Base-by-base conservation (phyloP, 1,140 invertebrate species). In the Pectinophora gossypiella region DNA sequence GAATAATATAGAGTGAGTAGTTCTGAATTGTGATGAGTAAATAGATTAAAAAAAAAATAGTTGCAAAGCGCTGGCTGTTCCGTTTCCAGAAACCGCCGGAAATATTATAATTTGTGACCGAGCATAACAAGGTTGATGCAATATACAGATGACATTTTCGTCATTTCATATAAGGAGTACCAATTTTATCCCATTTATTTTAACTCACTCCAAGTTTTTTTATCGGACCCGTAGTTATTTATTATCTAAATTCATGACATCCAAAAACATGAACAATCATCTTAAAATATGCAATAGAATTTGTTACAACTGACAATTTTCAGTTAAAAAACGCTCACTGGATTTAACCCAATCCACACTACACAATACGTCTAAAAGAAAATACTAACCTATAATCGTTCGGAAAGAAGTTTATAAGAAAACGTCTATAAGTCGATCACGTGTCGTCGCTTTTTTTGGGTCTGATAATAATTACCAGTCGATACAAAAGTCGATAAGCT, bases 351-450 rank as follows among this genome's bases (percentile, higher is more conserved):
- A 45, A 48, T 64, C 61, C 58, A 61, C 54, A 61, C 60, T 56
- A 61, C 58, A 70, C 64, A 69, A 65, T 60, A 68, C 56, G 59
- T 72, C 73, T 64, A 73, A 80, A 72, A 72, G 59, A 71, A 61
- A 72, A 65, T 46, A n/a, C 53, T 66, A 61, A 42, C 67, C 63
- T 72, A 69, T 62, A 75, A 64, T 57, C 55, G 48, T 54, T 59
- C 49, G 58, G 56, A 61, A 42, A 58, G 40, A 48, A 61, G 56
- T 57, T 53, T 61, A 63, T 64, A 76, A 76, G 64, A 69, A 67
- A 49, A 48, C 45, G 27, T 54, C 27, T 40, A 46, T 35, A 48
- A 32, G 27, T 32, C 1, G 22, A 32, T 32, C 2, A 12, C 2
- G 2, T 7, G 9, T 32, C 27, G n/a, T 32, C 27, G n/a, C 2